Conservation (phyloP, 2,113 vertebrate species). For the Ophiodon elongatus region DNA sequence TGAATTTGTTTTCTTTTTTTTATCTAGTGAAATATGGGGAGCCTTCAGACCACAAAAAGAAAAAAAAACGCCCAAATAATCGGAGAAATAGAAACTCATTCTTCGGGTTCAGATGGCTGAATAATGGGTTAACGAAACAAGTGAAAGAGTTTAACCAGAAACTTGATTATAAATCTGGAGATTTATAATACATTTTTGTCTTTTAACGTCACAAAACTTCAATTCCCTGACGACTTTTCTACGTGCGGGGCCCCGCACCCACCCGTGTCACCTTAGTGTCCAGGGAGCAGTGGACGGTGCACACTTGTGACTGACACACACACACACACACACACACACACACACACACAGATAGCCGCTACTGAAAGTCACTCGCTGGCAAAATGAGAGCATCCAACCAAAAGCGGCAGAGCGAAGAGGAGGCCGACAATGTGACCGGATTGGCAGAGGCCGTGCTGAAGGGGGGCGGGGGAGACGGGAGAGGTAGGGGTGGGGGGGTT, state of each 20-base stretch:
- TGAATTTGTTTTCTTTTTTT: neutral
- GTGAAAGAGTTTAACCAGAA: neutral
- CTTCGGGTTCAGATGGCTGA: neutral
- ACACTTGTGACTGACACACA: conserved; percentile 4
- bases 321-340: conserved; percentile 1
- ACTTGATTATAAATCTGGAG: neutral
- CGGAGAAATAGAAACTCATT: neutral
- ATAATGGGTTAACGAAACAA: neutral
- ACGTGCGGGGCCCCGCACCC: neutral
- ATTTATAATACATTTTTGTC: no score
- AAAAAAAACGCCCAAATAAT: neutral
- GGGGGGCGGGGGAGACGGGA: conserved; percentile 34
- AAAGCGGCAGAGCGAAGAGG: conserved; percentile 65
- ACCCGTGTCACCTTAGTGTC: neutral
- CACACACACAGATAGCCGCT: conserved; percentile 45
- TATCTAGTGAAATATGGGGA: neutral
- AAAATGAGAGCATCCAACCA: conserved; percentile 78
- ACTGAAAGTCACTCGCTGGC: conserved; percentile 74
- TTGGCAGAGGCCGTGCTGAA: conserved; percentile 62
- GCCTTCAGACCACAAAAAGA: neutral
- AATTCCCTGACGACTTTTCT: neutral
- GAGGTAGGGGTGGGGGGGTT: neutral
- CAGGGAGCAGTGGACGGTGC: conserved; percentile 30
- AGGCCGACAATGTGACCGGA: conserved; percentile 57
- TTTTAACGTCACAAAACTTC: neutral